Base-by-base conservation (phyloP, 2,797 vertebrate genomes). In the Acestrorhynchus altus region DNA sequence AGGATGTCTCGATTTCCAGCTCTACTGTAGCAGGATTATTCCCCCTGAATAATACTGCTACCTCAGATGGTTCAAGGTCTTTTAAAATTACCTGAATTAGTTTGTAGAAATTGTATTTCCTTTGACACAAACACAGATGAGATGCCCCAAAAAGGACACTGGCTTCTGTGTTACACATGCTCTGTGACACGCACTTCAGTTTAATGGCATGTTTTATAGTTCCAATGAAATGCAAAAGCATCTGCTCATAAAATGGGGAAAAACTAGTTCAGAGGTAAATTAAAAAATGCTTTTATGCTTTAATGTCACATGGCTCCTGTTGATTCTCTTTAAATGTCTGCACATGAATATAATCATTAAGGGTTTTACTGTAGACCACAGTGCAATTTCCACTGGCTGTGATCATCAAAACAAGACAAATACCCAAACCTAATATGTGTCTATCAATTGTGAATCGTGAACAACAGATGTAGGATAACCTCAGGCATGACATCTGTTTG, bases 221-320 rank as follows among this genome's bases (percentile, higher is more conserved):
- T 74, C 56, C 57, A 69, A 56, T 74, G 52, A 74, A 79, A 72
- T 72, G n/a, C 31, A 42, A 57, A 35, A 54, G n/a, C 47, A 54
- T 70, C 56, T 63, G 49, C 46, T 56, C 5, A n/a, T 47, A 57
- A 80, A 70, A 63, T 44, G 22, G 40, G n/a, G 46, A 9, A 70
- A 35, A 54, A 42, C 28, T 60, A 70, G 26, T 72, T 72, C 44
- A 35, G 24, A 26, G n/a, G 11, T n/a, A 40, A 39, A 13, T 54
- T 6, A 16, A 51, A 72, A 78, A 28, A 64, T 26, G 56, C 13
- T 26, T 31, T 40, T 35, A 49, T 40, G 56, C 13, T 26, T 31
- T 40, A 22, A 49, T 40, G 47, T 57, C 54, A 15, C 16, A 35
- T 5, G 10, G 57, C 16, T 8, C 18, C 46, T 28, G 26, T 74